Evolutionary conservation across 2,797 vertebrate genomes (phyloP).

Genomic region (Tenualosa ilisha): DNA sequence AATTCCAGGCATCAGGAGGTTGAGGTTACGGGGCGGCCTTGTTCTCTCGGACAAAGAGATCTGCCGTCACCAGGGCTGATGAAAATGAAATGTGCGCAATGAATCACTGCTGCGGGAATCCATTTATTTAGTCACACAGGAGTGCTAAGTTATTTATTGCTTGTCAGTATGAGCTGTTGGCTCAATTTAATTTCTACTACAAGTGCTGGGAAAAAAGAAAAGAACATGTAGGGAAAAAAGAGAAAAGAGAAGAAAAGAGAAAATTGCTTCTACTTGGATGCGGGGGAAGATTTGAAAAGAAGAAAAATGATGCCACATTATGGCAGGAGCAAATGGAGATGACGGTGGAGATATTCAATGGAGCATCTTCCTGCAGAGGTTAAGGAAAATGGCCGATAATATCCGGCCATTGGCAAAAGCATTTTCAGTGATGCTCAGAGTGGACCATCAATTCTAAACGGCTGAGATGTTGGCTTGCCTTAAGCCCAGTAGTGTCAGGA

Average conservation of each 20-base stretch:
- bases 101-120: slow-evolving; percentile 82
- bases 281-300: not conserved
- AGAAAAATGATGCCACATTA: slow-evolving; percentile 11
- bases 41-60: slow-evolving; percentile 52
- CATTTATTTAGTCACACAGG: slow-evolving; percentile 86
- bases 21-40: not conserved
- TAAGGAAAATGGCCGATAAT: not conserved
- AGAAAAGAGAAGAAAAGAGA: not conserved
- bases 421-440: not conserved
- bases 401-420: not conserved
- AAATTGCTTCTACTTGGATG: not conserved
- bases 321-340: not conserved
- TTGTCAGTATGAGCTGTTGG: slow-evolving; percentile 81
- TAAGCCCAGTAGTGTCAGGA: not conserved
- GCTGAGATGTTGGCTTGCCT: not conserved
- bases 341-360: not conserved
- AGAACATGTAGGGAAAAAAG: not conserved
- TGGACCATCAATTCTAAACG: not conserved
- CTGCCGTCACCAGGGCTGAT: slow-evolving; percentile 70
- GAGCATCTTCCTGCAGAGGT: not conserved
- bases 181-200: slow-evolving; percentile 83
- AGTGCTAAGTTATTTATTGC: slow-evolving; percentile 86
- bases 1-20: not conserved
- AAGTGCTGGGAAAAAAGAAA: not conserved
- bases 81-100: slow-evolving; percentile 80